Base-by-base conservation (phyloP, 2,797 vertebrate species). In the Typhlichthys subterraneus region DNA sequence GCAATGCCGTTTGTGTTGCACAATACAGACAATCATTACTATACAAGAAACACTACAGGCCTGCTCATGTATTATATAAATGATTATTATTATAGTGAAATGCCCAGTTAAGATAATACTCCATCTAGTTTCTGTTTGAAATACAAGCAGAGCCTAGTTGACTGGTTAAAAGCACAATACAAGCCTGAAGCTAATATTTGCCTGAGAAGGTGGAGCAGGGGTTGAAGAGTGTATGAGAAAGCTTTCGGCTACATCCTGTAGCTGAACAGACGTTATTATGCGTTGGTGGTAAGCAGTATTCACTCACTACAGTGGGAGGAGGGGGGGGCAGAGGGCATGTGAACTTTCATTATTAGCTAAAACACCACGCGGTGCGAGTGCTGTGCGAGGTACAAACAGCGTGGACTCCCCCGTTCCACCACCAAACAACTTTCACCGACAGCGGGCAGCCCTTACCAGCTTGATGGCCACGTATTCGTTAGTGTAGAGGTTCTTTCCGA, bases 381-480 rank as follows among this genome's bases (percentile, higher is more conserved):
- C 33, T 38, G 33, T 38, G 33, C 23, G 3, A 23, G 23, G 23
- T 3, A 23, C 23, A 3, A 23, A 23, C 23, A 23, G 23, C 23
- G 23, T 23, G 3, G 3, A 29, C 23, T 29, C 23, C 0, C 23
- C 23, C 23, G 23, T 29, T 29, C 3, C 23, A 31, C 49, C 11
- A 56, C 14, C 58, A 65, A 49, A 66, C 29, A 15, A 65, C 57
- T 31, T 53, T 55, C 4, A 56, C 11, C 12, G 5, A 29, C 23
- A 31, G 42, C 14, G 63, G 13, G 45, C 64, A 17, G 14, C 19
- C 86, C 96, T 98, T 93, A 98, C 97, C 97, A 98, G 91, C 92
- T 99, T 98, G 91, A 98, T 98, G 82, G 97, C 97, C 91, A 98
- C 97, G 70, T 98, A 99, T 93, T 98, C 97, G 0, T 98, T 98